phyloP scores from a whole-genome alignment of 1,140 invertebrate genomes.

The Temnothorax longispinosus region DNA sequence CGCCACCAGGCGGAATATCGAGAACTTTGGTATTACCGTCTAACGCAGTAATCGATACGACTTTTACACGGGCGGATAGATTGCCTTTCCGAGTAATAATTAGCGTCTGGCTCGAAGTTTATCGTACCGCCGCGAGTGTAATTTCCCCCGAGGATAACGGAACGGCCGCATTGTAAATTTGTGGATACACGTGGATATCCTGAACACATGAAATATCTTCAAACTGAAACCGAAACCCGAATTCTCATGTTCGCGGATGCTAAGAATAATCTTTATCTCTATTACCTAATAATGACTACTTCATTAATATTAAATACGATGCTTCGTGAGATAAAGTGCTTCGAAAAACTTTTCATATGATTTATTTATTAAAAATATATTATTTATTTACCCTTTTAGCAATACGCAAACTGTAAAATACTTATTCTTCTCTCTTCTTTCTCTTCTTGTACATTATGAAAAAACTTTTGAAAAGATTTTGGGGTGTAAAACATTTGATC shows the following conservation, averaged over 20 bases:
- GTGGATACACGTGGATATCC: slow-evolving; percentile 10
- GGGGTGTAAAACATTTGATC: neutral
- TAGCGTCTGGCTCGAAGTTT: slow-evolving; percentile 54
- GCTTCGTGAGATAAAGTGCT: neutral
- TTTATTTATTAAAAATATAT: neutral
- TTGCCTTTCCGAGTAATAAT: slow-evolving; percentile 55
- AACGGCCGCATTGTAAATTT: slow-evolving; percentile 48
- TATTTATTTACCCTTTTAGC: neutral
- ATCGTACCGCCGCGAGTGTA: slow-evolving; percentile 41
- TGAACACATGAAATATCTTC: slow-evolving; percentile 28
- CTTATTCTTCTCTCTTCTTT: neutral
- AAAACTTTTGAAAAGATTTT: neutral
- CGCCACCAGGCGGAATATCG: neutral
- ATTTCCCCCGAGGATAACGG: slow-evolving; percentile 45
- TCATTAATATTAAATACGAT: neutral
- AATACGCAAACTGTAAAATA: neutral
- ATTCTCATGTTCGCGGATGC: neutral
- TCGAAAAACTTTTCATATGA: neutral
- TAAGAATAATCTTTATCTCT: neutral
- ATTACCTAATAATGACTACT: neutral
- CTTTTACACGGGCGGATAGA: slow-evolving; percentile 42
- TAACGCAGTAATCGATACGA: slow-evolving; percentile 26
- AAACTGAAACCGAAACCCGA: neutral
- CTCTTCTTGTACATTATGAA: neutral
- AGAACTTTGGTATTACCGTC: neutral